Percentiles rank a stretch among this genome's conserved stretches.
Evolutionary conservation across 2,113 vertebrate genomes (phyloP).

Genomic region (Leptocoma aspasia): DNA sequence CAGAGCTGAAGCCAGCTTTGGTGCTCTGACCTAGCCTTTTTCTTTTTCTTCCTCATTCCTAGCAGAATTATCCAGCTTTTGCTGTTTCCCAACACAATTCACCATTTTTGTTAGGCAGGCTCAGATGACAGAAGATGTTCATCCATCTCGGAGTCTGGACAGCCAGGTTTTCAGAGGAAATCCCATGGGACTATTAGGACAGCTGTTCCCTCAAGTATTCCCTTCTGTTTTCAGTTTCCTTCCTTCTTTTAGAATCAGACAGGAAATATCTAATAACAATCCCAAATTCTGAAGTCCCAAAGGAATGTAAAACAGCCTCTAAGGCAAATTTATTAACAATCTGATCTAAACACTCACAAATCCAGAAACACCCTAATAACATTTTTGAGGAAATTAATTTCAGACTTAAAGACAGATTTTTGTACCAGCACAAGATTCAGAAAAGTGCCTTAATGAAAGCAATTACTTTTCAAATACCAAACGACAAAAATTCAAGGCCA

Average conservation of each 20-base stretch:
- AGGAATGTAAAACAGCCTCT: not conserved
- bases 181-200: not conserved
- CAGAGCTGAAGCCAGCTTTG: not conserved
- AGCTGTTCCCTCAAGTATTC: not conserved
- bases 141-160: not conserved
- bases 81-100: not conserved
- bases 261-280: not conserved
- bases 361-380: not conserved
- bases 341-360: not conserved
- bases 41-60: not conserved
- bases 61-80: not conserved
- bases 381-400: not conserved
- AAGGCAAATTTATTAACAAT: not conserved
- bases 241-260: not conserved
- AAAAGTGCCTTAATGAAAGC: not conserved
- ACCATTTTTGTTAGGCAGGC: not conserved
- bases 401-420: not conserved
- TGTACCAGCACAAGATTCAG: not conserved
- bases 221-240: not conserved
- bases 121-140: not conserved
- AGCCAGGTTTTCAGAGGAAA: not conserved
- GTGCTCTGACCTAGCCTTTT: not conserved
- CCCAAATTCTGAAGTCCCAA: not conserved
- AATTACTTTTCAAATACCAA: not conserved
- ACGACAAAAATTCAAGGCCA: not conserved